Percentiles rank a stretch among this genome's conserved stretches.
Conservation (phyloP, 2,113 vertebrate genomes). For the Ginglymostoma cirratum region DNA sequence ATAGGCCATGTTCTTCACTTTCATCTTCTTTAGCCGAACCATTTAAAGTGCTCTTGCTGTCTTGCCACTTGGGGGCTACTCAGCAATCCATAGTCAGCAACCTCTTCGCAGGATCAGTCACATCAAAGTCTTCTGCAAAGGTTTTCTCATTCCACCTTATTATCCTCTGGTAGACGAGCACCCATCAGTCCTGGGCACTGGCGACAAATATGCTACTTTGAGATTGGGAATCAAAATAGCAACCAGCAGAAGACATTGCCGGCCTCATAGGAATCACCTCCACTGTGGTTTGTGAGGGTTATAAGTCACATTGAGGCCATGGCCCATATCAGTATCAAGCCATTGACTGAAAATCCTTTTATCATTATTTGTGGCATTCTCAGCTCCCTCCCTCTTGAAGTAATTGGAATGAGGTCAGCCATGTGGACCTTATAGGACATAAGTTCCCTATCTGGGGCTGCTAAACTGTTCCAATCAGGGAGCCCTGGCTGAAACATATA, state of each 20-base stretch:
- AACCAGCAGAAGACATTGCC: too few relatives aligned
- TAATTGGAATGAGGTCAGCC: too few relatives aligned
- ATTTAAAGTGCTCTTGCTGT: neutral
- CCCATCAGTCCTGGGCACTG: neutral
- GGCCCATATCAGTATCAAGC: neutral
- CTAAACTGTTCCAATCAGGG: too few relatives aligned
- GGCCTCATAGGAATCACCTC: neutral
- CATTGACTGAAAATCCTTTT: neutral
- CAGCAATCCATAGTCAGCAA: neutral
- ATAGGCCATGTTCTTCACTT: neutral
- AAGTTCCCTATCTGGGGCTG: too few relatives aligned
- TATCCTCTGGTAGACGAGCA: neutral
- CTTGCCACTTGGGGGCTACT: neutral
- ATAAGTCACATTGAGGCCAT: neutral
- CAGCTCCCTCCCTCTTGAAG: too few relatives aligned
- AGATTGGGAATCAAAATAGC: neutral
- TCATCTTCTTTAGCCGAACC: neutral
- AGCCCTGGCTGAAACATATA: too few relatives aligned
- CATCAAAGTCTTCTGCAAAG: neutral
- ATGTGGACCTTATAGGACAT: too few relatives aligned
- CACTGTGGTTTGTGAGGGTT: neutral
- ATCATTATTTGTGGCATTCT: neutral
- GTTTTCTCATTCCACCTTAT: neutral
- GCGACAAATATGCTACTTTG: neutral
- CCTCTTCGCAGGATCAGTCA: neutral